These are phyloP conservation scores for Drosophila hawaiiensis DNA, from an alignment of 2,888 invertebrate species.

Conservation along the genomic window DNA sequence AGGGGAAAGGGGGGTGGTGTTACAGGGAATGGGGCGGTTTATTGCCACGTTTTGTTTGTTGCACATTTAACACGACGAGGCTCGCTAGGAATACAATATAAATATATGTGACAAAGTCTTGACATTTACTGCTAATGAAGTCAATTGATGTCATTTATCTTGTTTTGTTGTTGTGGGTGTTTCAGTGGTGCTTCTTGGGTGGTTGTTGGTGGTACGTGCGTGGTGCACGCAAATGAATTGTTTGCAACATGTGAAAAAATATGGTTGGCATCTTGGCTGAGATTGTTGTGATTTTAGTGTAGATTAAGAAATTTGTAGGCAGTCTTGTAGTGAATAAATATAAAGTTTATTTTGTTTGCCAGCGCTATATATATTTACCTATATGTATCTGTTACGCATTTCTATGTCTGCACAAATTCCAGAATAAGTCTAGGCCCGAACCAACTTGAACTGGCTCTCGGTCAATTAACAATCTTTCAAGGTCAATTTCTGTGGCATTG, in stretches of 20 bases:
- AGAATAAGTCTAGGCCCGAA: background rate
- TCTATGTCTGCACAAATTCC: background rate
- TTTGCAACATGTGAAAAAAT: conserved; percentile 40
- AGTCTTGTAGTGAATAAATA: background rate
- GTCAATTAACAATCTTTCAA: conserved; percentile 64
- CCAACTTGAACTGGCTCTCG: conserved; percentile 8
- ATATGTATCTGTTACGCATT: background rate
- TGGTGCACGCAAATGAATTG: conserved; percentile 28
- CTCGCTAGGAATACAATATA: conserved; percentile 29
- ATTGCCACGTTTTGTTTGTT: conserved; percentile 56
- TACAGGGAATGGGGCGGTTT: conserved; percentile 9
- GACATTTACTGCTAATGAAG: conserved; percentile 83
- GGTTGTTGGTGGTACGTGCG: conserved; percentile 4
- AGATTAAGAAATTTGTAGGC: background rate
- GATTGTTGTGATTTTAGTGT: conserved; percentile 14
- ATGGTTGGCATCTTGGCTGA: conserved; percentile 13
- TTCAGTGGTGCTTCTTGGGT: conserved; percentile 8
- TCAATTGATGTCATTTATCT: conserved; percentile 84
- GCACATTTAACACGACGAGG: conserved; percentile 64
- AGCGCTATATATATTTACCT: background rate
- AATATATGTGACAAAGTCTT: conserved; percentile 32
- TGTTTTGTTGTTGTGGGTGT: conserved; percentile 31
- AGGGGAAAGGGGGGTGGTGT: background rate
- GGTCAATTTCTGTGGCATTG: conserved; percentile 63
- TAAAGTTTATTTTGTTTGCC: background rate